Percentiles rank a stretch among this genome's conserved stretches.
Conservation (phyloP, 2,888 invertebrate genomes). For the Phlogophora meticulosa region DNA sequence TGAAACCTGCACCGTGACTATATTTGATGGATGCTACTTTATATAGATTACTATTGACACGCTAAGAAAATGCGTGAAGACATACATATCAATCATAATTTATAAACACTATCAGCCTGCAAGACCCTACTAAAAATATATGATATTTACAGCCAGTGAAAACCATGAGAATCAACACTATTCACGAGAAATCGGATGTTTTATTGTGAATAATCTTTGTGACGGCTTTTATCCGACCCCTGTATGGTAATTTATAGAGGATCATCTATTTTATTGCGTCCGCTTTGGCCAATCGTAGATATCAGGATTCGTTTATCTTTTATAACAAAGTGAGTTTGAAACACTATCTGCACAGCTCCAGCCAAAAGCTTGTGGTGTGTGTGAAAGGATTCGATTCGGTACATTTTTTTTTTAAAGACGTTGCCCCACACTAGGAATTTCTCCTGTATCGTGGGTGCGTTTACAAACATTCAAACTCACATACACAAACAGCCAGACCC, state of each 20-base stretch:
- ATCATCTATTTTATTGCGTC: slow-evolving; percentile 59
- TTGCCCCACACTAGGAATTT: too few relatives aligned
- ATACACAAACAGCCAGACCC: too few relatives aligned
- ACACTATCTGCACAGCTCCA: slow-evolving; percentile 2
- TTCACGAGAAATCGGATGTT: slow-evolving; percentile 49
- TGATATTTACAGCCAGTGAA: not conserved
- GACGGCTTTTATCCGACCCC: slow-evolving; percentile 52
- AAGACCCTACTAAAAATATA: not conserved
- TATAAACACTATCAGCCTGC: too few relatives aligned
- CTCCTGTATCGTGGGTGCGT: too few relatives aligned
- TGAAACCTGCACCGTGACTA: too few relatives aligned
- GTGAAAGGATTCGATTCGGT: too few relatives aligned
- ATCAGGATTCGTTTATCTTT: slow-evolving; percentile 49
- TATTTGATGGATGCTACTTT: too few relatives aligned
- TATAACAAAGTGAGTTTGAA: slow-evolving; percentile 30
- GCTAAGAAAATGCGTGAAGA: too few relatives aligned
- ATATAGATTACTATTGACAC: too few relatives aligned
- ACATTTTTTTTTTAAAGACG: too few relatives aligned
- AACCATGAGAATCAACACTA: slow-evolving; percentile 34
- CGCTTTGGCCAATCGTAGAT: slow-evolving; percentile 34
- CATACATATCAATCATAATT: too few relatives aligned
- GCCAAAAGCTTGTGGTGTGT: not conserved
- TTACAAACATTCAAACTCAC: too few relatives aligned
- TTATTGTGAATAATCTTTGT: slow-evolving; percentile 62
- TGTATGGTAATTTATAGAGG: slow-evolving; percentile 54